Evolutionary conservation across 2,113 vertebrate species (phyloP).

Genomic region (Leucoraja erinaceus): DNA sequence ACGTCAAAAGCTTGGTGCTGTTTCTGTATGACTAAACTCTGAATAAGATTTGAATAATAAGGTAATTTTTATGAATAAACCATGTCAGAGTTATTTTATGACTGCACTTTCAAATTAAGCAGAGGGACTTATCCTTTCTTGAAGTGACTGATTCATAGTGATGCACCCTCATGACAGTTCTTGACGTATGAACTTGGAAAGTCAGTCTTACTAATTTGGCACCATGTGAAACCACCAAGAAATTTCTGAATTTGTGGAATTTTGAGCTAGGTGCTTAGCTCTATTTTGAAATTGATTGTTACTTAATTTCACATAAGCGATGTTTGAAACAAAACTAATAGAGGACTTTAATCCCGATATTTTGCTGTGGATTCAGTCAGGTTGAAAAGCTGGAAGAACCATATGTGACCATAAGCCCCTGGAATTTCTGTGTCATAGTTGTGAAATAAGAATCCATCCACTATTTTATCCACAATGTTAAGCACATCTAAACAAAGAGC

Average conservation of each 20-base stretch:
- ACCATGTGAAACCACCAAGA: neutral
- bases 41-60: constrained; percentile 28
- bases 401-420: neutral
- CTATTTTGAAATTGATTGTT: neutral
- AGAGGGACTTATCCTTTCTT: neutral
- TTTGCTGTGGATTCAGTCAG: neutral
- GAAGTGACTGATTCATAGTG: neutral
- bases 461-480: neutral
- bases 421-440: neutral
- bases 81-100: constrained; percentile 8
- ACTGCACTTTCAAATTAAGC: neutral
- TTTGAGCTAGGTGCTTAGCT: neutral
- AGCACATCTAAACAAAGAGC: neutral
- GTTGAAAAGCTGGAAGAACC: neutral
- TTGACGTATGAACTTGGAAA: neutral
- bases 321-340: neutral
- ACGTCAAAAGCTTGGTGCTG: neutral
- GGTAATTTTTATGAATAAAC: constrained; percentile 10
- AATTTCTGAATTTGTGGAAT: neutral
- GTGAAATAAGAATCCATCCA: neutral
- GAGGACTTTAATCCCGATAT: too few relatives aligned
- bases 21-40: constrained; percentile 22
- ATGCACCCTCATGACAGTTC: neutral
- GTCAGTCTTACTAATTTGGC: neutral
- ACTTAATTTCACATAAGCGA: neutral